Base-by-base conservation (phyloP, 2,888 invertebrate species). In the Troides helena region DNA sequence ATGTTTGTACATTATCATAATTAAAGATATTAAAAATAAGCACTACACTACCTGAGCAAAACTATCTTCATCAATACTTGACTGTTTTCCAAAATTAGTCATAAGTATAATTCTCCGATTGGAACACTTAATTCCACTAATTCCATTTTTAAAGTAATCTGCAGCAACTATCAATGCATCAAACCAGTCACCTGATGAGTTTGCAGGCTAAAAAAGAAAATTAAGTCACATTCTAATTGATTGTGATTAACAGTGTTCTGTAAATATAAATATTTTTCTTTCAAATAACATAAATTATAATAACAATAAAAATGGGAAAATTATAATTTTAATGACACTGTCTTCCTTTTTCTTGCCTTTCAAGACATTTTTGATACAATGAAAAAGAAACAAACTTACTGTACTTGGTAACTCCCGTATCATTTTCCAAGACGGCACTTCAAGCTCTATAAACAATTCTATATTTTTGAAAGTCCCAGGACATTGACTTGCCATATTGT, bases 181-280 rank as follows among this genome's bases (percentile, higher is more conserved):
- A 73, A 96, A 85, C 95, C 96, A 96, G 78, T 96, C 95, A 1
- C 94, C 95, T 69, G 78, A 83, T 18, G 88, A 85, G n/a, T 89
- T 84, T 14, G 92, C 84, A 57, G 93, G 86, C 83, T 93, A 77
- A 39, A 18, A 50, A 14, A 50, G 2, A 50, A 50, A 50, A 50
- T 17, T 50, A 17, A 50, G 14, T 18, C 17, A 50, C 17, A 3
- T 50, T 17, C 2, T 14, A 50, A 39, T 39, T 14, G 50, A 14
- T 12, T 50, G 2, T 14, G 17, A 50, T 50, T 17, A 17, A 50
- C 43, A 43, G 14, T 57, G 21, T 57, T 18, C 50, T 50, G 50
- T 65, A 43, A 30, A 56, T 21, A 23, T 23, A 57, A 77, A 75
- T 80, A 93, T 93, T 73, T 39, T 39, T 39, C 8, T 8, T 39